Conservation (phyloP, 2,113 vertebrate genomes). For the Gnathonemus echidnorhynchus region DNA sequence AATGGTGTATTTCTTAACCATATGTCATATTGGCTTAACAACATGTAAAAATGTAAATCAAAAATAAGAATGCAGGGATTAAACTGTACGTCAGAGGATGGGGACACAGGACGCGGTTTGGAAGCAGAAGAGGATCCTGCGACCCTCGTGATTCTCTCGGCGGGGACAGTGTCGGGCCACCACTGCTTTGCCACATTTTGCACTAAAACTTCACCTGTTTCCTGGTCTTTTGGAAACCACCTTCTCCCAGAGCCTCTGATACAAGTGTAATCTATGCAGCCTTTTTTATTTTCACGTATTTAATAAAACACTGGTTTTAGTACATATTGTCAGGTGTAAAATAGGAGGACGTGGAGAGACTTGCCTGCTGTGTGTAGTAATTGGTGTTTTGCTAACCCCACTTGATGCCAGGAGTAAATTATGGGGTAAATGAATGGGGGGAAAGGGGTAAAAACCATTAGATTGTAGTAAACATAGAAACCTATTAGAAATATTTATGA, state of each 20-base stretch:
- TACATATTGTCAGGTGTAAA: background rate
- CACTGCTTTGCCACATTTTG: slow-evolving; percentile 36
- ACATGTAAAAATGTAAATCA: slow-evolving; percentile 1
- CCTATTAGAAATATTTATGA: slow-evolving; percentile 23
- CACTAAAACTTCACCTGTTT: slow-evolving; percentile 47
- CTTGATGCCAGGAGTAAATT: background rate
- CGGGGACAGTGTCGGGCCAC: background rate
- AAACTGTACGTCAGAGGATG: background rate
- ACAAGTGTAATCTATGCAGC: slow-evolving; percentile 57
- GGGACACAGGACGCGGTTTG: background rate
- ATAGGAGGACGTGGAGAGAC: background rate
- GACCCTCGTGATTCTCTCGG: background rate
- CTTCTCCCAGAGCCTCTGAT: slow-evolving; percentile 29
- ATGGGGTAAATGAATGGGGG: too few species aligned
- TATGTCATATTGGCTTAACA: background rate
- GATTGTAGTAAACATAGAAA: slow-evolving; percentile 12
- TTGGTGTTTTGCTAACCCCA: background rate
- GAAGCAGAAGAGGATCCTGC: background rate
- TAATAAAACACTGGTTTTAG: slow-evolving; percentile 5
- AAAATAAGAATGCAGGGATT: background rate
- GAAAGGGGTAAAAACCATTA: background rate
- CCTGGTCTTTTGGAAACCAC: slow-evolving; percentile 52
- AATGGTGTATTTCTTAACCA: background rate
- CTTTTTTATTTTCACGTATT: slow-evolving; percentile 34
- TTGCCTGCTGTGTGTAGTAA: background rate